These are phyloP conservation scores for Pampusana beccarii DNA, from an alignment of 2,113 vertebrate species.

Conservation along the genomic window DNA sequence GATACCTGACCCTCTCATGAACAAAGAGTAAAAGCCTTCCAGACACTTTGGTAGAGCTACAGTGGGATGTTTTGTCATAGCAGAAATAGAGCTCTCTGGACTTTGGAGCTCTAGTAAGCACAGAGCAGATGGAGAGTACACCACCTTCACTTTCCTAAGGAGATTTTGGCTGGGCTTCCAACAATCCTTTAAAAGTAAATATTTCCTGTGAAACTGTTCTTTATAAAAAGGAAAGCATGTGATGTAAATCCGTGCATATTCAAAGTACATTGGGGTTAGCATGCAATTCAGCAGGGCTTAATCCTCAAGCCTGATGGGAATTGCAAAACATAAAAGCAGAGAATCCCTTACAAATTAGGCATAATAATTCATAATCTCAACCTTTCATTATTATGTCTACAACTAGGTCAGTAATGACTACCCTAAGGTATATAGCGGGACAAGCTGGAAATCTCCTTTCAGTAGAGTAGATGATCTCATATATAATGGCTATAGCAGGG, in stretches of 20 bases:
- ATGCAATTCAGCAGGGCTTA: constrained; percentile 31
- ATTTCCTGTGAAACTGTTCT: constrained; percentile 35
- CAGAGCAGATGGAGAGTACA: not conserved
- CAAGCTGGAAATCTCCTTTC: constrained; percentile 12
- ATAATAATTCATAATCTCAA: constrained; percentile 59
- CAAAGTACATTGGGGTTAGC: constrained; percentile 41
- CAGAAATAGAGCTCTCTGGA: not conserved
- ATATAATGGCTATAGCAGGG: not conserved
- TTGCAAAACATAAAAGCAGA: constrained; percentile 50
- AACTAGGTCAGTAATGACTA: constrained; percentile 54
- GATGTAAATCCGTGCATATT: constrained; percentile 15
- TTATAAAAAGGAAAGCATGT: constrained; percentile 29
- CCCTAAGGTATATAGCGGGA: not conserved
- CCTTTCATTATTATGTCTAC: constrained; percentile 32
- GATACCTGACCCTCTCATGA: not conserved
- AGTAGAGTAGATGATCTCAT: not conserved
- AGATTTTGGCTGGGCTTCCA: not conserved
- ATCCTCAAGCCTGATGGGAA: constrained; percentile 45
- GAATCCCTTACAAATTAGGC: constrained; percentile 65
- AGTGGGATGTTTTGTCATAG: not conserved
- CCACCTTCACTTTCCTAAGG: fast-evolving
- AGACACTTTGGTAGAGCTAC: not conserved
- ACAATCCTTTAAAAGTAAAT: constrained; percentile 9
- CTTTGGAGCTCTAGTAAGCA: not conserved
- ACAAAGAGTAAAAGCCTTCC: not conserved